These are phyloP conservation scores for Ceyx margarethae DNA, from an alignment of 2,113 vertebrate species.

Conservation along the genomic window DNA sequence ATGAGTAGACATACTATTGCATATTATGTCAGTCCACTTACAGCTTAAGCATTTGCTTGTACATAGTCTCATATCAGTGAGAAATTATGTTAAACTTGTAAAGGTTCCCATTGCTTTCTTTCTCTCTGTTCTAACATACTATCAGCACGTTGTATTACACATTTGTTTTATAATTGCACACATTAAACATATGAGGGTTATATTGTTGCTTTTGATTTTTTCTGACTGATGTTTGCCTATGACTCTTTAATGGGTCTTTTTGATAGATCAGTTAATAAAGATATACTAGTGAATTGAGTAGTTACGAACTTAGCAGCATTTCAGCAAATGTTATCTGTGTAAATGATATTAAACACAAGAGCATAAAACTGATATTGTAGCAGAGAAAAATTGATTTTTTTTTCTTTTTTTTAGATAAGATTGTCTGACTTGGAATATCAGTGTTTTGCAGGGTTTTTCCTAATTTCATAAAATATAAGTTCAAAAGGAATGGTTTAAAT, in stretches of 20 bases:
- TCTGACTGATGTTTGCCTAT: not conserved
- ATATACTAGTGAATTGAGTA: not conserved
- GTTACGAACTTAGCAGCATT: not conserved
- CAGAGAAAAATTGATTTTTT: not conserved
- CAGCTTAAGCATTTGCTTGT: not conserved
- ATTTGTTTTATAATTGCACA: not conserved
- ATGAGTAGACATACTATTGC: not conserved
- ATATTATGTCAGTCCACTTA: not conserved
- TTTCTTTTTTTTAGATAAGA: not conserved
- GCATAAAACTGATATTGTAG: not conserved
- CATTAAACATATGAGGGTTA: not conserved
- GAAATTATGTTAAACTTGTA: not conserved
- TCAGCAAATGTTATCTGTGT: not conserved
- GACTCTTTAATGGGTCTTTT: not conserved
- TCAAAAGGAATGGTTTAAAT: not conserved
- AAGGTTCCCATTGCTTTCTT: not conserved
- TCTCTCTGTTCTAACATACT: not conserved
- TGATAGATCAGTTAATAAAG: not conserved
- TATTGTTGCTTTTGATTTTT: not conserved
- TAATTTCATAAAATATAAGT: not conserved
- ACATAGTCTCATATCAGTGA: not conserved
- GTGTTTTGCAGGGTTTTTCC: not conserved
- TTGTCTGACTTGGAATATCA: not conserved
- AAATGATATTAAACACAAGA: not conserved
- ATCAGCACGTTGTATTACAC: not conserved